Evolutionary conservation across 2,888 invertebrate genomes (phyloP).

Genomic region (Melieria omissa): DNA sequence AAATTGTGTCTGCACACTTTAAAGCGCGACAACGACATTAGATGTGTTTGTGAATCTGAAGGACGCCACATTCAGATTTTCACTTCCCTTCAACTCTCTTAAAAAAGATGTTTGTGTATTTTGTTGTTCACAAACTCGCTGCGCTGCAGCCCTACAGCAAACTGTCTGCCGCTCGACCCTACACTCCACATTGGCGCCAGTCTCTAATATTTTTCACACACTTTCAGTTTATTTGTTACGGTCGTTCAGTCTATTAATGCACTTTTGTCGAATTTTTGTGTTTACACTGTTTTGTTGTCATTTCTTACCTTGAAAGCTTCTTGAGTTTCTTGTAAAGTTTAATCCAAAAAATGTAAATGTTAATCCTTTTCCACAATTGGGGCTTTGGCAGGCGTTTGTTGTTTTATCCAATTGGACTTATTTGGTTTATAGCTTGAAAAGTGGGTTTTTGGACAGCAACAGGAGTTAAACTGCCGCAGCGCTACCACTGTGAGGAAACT

Average conservation of each 20-base stretch:
- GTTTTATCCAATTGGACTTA: not conserved
- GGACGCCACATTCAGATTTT: too few relatives aligned
- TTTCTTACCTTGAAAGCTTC: slow-evolving; percentile 48
- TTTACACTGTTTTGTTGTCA: not conserved
- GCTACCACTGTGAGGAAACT: slow-evolving; percentile 12
- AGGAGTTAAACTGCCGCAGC: slow-evolving; percentile 6
- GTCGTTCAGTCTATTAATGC: slow-evolving; percentile 5
- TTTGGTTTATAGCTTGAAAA: slow-evolving; percentile 7
- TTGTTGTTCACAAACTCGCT: too few relatives aligned
- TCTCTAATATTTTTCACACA: not conserved
- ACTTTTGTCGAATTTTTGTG: not conserved
- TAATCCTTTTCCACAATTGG: slow-evolving; percentile 13
- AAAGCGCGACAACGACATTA: too few relatives aligned
- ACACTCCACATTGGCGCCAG: too few relatives aligned
- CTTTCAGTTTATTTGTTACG: not conserved
- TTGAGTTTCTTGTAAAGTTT: slow-evolving; percentile 10
- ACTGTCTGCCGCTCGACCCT: too few relatives aligned
- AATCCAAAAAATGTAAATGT: slow-evolving; percentile 33
- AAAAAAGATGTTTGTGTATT: too few relatives aligned
- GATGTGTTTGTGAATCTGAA: too few relatives aligned
- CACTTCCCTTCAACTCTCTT: too few relatives aligned
- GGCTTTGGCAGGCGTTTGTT: not conserved
- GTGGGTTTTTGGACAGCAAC: not conserved
- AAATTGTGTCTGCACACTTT: too few relatives aligned
- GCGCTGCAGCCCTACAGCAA: too few relatives aligned